phyloP scores from a whole-genome alignment of 2,888 invertebrate genomes.

The Biston stratarius region DNA sequence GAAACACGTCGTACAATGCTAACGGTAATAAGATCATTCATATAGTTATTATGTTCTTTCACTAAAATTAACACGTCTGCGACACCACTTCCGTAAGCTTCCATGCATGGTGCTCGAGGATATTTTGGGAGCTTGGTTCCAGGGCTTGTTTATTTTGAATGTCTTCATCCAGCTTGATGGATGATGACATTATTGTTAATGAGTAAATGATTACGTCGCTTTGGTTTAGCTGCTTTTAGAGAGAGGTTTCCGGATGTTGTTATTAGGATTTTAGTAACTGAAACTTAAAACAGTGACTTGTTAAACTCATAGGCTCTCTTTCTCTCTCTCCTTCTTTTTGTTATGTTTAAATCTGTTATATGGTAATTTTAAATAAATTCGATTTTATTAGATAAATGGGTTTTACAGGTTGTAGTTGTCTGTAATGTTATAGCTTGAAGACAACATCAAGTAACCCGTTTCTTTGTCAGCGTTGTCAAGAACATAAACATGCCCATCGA shows the following conservation, averaged over 20 bases:
- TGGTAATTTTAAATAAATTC: too few relatives aligned
- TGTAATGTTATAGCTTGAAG: too few relatives aligned
- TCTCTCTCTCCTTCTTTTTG: too few relatives aligned
- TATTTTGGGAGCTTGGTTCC: constrained; percentile 30
- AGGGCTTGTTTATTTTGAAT: constrained; percentile 29
- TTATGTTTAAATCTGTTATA: too few relatives aligned
- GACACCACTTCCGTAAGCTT: constrained; percentile 4
- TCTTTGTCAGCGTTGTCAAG: too few relatives aligned
- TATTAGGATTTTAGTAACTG: not conserved
- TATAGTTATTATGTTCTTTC: not conserved
- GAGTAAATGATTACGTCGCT: constrained; percentile 24
- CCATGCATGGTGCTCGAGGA: constrained; percentile 18
- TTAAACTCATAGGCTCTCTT: too few relatives aligned
- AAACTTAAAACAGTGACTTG: not conserved
- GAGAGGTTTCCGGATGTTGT: constrained; percentile 1
- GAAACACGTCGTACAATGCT: too few relatives aligned
- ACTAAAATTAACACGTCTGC: not conserved
- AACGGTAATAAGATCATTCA: too few relatives aligned
- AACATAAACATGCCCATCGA: too few relatives aligned
- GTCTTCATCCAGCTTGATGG: constrained; percentile 30
- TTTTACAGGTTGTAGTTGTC: too few relatives aligned
- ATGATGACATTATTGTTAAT: constrained; percentile 35
- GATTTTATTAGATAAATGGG: too few relatives aligned
- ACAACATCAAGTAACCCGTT: too few relatives aligned
- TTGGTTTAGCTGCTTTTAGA: constrained; percentile 3